These are phyloP conservation scores for Exocentrus adspersus DNA, from an alignment of 2,888 invertebrate species.

Conservation along the genomic window DNA sequence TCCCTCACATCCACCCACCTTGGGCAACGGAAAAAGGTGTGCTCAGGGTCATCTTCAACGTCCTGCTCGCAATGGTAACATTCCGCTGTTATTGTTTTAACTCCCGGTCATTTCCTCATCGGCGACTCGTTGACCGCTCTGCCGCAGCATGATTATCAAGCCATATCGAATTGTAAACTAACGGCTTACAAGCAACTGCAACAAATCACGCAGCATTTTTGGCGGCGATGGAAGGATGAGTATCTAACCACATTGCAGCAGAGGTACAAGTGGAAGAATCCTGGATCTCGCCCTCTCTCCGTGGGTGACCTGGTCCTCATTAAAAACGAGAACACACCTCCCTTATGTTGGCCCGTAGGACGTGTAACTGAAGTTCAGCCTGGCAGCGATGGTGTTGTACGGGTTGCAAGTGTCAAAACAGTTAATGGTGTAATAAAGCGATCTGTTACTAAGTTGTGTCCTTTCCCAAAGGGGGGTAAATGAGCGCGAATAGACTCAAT, in stretches of 20 bases:
- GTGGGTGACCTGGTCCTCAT: slow-evolving; percentile 20
- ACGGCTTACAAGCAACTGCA: not conserved
- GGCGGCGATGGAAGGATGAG: slow-evolving; percentile 37
- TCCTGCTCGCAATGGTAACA: too few relatives aligned
- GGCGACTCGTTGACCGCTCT: slow-evolving; percentile 6
- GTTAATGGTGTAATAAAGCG: slow-evolving; percentile 15
- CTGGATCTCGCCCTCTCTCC: slow-evolving; percentile 2
- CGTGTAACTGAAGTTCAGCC: slow-evolving; percentile 24
- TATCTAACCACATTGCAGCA: slow-evolving; percentile 36
- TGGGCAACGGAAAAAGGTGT: too few relatives aligned
- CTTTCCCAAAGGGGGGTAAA: not conserved
- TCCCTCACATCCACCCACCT: too few relatives aligned
- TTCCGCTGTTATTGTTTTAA: too few relatives aligned
- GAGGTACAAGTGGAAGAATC: slow-evolving; percentile 32
- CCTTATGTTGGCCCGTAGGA: slow-evolving; percentile 24
- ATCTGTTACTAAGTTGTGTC: not conserved
- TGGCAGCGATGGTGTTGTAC: slow-evolving; percentile 14
- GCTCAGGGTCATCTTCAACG: too few relatives aligned
- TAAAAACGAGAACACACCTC: slow-evolving; percentile 12
- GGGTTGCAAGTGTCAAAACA: slow-evolving; percentile 10
- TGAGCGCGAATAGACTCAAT: not conserved
- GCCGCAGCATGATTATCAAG: not conserved
- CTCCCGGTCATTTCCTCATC: slow-evolving; percentile 39
- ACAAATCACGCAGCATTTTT: slow-evolving; percentile 29
- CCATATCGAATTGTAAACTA: not conserved